Evolutionary conservation across 2,888 invertebrate genomes (phyloP).

Genomic region (Polylopha cassiicola): DNA sequence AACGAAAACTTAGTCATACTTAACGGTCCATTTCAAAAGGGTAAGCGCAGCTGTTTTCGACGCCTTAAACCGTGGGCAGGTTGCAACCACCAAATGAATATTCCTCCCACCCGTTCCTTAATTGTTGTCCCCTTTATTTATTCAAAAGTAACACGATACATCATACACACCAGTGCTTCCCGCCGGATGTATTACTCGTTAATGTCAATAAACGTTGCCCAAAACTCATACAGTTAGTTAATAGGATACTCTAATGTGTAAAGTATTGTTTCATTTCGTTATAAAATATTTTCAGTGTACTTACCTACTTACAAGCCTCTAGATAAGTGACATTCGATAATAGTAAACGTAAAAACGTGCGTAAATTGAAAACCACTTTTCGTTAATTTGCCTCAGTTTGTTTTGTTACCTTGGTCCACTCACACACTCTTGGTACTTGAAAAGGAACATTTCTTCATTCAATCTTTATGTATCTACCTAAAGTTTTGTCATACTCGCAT

Average conservation of each 20-base stretch:
- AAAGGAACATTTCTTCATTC: too few relatives aligned
- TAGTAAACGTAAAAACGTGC: too few relatives aligned
- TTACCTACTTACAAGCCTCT: too few relatives aligned
- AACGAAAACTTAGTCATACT: too few relatives aligned
- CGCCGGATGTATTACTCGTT: slow-evolving; percentile 68
- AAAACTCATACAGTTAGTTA: slow-evolving; percentile 58
- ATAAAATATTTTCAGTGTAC: too few relatives aligned
- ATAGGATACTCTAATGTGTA: slow-evolving; percentile 52
- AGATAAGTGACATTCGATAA: too few relatives aligned
- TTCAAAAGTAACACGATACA: slow-evolving; percentile 65
- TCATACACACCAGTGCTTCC: slow-evolving; percentile 50
- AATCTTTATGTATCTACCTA: too few relatives aligned
- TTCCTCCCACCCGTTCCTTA: slow-evolving; percentile 49
- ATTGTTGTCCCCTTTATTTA: slow-evolving; percentile 69
- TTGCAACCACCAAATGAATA: slow-evolving; percentile 36
- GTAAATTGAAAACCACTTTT: too few relatives aligned
- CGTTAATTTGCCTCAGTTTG: too few relatives aligned
- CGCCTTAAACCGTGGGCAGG: slow-evolving; percentile 14
- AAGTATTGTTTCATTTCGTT: slow-evolving; percentile 18
- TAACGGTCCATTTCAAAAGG: slow-evolving; percentile 9
- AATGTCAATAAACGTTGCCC: slow-evolving; percentile 68
- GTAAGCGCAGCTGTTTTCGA: slow-evolving; percentile 16
- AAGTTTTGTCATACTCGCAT: too few relatives aligned
- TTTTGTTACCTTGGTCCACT: too few relatives aligned
- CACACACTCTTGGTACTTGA: too few relatives aligned